Percentiles rank a stretch among this genome's conserved stretches.
These are phyloP conservation scores for Boloria euphrosyne DNA, from an alignment of 2,888 invertebrate species.

Conservation along the genomic window DNA sequence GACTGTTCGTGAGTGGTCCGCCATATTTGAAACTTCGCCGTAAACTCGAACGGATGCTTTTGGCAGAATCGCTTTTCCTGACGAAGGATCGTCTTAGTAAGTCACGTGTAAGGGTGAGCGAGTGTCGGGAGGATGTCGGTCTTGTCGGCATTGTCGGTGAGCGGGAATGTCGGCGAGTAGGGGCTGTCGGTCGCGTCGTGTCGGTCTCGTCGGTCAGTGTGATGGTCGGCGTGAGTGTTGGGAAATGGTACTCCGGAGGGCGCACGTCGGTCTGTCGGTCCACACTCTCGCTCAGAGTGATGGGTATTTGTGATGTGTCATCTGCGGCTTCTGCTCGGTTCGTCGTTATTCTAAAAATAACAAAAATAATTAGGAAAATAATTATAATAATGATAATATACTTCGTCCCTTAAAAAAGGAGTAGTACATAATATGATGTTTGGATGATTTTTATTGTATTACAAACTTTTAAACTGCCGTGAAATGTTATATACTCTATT, in stretches of 20 bases:
- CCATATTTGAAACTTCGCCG: slow-evolving; percentile 73
- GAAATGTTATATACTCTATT: too few relatives aligned
- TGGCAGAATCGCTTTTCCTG: slow-evolving; percentile 69
- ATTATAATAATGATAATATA: too few relatives aligned
- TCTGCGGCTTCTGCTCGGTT: slow-evolving; percentile 55
- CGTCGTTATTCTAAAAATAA: slow-evolving; percentile 64
- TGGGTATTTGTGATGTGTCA: slow-evolving; percentile 65
- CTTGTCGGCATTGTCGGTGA: slow-evolving; percentile 56
- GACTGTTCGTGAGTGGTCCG: slow-evolving; percentile 72
- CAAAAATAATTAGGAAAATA: background rate
- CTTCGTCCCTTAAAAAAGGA: too few relatives aligned
- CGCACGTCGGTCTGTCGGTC: slow-evolving; percentile 56
- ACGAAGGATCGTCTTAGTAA: slow-evolving; percentile 70
- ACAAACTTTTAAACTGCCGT: too few relatives aligned
- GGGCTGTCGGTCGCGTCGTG: slow-evolving; percentile 31
- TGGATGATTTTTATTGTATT: too few relatives aligned
- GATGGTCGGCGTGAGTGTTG: slow-evolving; percentile 58
- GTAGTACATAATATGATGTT: too few relatives aligned
- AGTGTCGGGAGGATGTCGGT: slow-evolving; percentile 59
- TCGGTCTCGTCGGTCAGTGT: slow-evolving; percentile 66
- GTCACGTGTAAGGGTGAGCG: slow-evolving; percentile 64
- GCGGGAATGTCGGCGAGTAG: slow-evolving; percentile 45
- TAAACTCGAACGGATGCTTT: slow-evolving; percentile 70
- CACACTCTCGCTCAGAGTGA: slow-evolving; percentile 71
- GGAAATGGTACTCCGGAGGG: slow-evolving; percentile 56